Conservation (phyloP, 2,888 invertebrate genomes). For the Crepidodera aurea region DNA sequence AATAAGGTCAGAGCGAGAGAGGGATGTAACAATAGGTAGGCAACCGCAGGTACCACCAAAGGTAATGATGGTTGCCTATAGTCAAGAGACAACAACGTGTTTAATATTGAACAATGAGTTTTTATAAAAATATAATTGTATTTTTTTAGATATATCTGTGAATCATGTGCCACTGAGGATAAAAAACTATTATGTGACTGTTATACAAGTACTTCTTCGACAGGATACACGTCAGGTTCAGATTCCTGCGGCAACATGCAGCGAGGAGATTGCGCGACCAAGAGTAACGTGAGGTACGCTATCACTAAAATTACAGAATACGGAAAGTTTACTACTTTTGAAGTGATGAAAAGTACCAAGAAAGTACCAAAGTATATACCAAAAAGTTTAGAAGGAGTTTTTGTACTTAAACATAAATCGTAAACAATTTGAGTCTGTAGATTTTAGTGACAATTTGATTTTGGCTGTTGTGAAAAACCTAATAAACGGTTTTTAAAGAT, state of each 20-base stretch:
- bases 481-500: background rate
- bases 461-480: background rate
- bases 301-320: constrained; percentile 55
- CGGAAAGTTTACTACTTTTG: constrained; percentile 54
- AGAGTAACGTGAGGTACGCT: constrained; percentile 49
- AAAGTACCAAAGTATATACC: constrained; percentile 52
- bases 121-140: too few relatives aligned
- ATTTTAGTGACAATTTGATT: background rate
- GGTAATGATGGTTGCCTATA: too few relatives aligned
- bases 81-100: too few relatives aligned
- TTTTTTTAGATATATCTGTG: too few relatives aligned
- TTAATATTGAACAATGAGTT: too few relatives aligned
- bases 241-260: constrained; percentile 1
- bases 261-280: constrained; percentile 4
- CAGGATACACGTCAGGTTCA: constrained; percentile 10
- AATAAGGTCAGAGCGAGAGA: too few relatives aligned
- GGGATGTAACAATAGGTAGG: too few relatives aligned
- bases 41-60: too few relatives aligned
- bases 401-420: constrained; percentile 42
- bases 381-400: constrained; percentile 51
- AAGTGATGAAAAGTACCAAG: constrained; percentile 55
- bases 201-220: constrained; percentile 31
- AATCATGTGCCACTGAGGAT: background rate
- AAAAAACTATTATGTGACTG: constrained; percentile 32
- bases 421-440: background rate